These are phyloP conservation scores for Drosophila gunungcola DNA, from an alignment of 1,140 invertebrate species.

Conservation along the genomic window DNA sequence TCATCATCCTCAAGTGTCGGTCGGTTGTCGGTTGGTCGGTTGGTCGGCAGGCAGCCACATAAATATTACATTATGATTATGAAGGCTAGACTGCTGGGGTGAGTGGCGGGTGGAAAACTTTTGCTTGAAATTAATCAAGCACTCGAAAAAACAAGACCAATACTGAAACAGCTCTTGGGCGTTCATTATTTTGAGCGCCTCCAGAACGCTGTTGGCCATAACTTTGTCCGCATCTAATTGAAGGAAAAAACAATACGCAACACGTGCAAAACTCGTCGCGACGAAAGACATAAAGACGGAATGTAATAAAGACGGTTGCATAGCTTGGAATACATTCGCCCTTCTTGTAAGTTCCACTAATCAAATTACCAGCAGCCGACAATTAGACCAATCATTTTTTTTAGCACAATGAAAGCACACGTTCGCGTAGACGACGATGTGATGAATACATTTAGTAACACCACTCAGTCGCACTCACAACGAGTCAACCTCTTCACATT, in stretches of 20 bases:
- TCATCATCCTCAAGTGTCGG: constrained; percentile 66
- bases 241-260: constrained; percentile 28
- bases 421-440: constrained; percentile 16
- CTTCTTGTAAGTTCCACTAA: constrained; percentile 19
- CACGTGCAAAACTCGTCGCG: constrained; percentile 5
- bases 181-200: constrained; percentile 61
- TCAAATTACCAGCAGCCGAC: constrained; percentile 39
- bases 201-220: constrained; percentile 17
- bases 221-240: constrained; percentile 41
- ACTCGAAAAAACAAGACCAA: constrained; percentile 22
- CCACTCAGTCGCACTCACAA: constrained; percentile 4
- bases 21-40: constrained; percentile 4
- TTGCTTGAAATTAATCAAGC: constrained; percentile 68
- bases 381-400: constrained; percentile 47
- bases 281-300: constrained; percentile 12
- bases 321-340: neutral
- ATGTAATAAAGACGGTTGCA: constrained; percentile 25
- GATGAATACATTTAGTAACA: constrained; percentile 13
- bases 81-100: constrained; percentile 49
- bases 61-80: constrained; percentile 75
- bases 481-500: constrained; percentile 19
- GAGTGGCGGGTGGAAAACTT: constrained; percentile 42
- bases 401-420: constrained; percentile 42
- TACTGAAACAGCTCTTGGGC: constrained; percentile 39
- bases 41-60: constrained; percentile 23